Evolutionary conservation across 2,113 vertebrate species (phyloP).

Genomic region (Silurus asotus): DNA sequence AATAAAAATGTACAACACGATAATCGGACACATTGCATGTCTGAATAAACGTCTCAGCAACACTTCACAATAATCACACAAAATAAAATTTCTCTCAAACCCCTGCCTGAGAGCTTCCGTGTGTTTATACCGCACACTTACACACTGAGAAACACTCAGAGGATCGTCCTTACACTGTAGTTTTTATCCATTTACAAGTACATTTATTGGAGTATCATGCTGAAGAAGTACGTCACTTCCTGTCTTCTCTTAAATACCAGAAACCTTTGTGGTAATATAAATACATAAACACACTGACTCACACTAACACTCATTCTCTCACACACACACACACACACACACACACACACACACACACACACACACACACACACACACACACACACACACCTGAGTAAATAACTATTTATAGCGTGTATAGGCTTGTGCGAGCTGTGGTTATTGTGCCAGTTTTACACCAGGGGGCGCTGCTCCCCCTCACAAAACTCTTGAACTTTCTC

Average conservation of each 20-base stretch:
- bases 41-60: too few relatives aligned
- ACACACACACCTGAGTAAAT: neutral
- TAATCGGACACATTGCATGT: too few relatives aligned
- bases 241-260: neutral
- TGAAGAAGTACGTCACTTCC: neutral
- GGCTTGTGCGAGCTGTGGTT: neutral
- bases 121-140: too few relatives aligned
- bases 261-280: neutral
- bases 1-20: too few relatives aligned
- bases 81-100: too few relatives aligned
- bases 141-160: too few relatives aligned
- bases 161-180: neutral
- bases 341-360: neutral
- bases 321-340: neutral
- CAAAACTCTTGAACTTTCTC: neutral
- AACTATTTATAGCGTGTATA: neutral
- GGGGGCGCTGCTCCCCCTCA: constrained; percentile 5
- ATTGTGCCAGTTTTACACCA: neutral
- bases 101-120: too few relatives aligned
- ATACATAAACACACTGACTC: neutral
- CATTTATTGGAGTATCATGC: neutral
- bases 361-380: constrained; percentile 7
- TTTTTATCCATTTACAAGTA: neutral
- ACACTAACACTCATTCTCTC: neutral
- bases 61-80: too few relatives aligned